phyloP scores from a whole-genome alignment of 2,113 vertebrate species.

The Nerophis ophidion region DNA sequence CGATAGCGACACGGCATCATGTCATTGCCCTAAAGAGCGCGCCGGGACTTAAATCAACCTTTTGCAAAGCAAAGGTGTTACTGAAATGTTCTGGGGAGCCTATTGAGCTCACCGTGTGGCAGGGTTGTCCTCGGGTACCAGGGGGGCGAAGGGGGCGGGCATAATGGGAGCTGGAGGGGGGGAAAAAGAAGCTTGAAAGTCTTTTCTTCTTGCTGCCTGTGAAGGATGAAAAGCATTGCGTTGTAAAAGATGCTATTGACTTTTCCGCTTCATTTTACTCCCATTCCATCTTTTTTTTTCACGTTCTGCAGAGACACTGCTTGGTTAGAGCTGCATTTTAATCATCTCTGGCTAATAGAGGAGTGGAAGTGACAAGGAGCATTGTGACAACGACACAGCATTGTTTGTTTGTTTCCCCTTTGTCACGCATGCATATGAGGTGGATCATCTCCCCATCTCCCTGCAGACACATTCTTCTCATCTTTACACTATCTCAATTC shows the following conservation, averaged over 20 bases:
- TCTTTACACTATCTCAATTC: constrained; percentile 4
- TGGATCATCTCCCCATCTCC: constrained; percentile 53
- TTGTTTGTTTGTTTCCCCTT: constrained; percentile 61
- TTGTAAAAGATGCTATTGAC: constrained; percentile 70
- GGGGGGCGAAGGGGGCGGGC: constrained; percentile 25
- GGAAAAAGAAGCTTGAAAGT: constrained; percentile 61
- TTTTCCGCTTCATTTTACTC: constrained; percentile 61
- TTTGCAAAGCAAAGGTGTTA: constrained; percentile 34
- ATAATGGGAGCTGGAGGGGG: constrained; percentile 18
- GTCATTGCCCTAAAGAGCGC: constrained; percentile 78
- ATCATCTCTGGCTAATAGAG: constrained; percentile 73
- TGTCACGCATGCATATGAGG: constrained; percentile 51
- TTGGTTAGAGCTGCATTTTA: constrained; percentile 70
- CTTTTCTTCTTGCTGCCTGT: constrained; percentile 65
- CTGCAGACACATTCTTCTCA: constrained; percentile 44
- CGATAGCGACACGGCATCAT: constrained; percentile 78
- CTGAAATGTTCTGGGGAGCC: constrained; percentile 70
- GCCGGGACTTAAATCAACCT: constrained; percentile 74
- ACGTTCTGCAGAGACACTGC: constrained; percentile 54
- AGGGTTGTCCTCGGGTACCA: constrained; percentile 66
- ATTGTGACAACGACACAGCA: constrained; percentile 57
- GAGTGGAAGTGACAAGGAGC: constrained; percentile 52
- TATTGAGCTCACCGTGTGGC: constrained; percentile 63
- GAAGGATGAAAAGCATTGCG: constrained; percentile 69
- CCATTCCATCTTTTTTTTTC: constrained; percentile 31